These are phyloP conservation scores for Cyprinodon tularosa DNA, from an alignment of 2,113 vertebrate genomes.

Conservation along the genomic window DNA sequence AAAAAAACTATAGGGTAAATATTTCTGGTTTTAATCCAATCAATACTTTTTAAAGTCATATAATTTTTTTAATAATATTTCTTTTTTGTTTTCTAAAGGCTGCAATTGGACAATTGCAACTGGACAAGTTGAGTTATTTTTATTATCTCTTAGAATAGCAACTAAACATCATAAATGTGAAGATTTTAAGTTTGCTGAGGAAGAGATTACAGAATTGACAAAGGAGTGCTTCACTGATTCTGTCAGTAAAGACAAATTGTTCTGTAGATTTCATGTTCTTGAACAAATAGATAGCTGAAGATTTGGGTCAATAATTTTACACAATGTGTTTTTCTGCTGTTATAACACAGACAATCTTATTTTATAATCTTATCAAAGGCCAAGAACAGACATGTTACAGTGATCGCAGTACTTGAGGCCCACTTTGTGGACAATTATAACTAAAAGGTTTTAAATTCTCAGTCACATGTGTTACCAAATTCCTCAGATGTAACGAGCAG, in stretches of 20 bases:
- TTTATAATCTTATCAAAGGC: background rate
- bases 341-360: background rate
- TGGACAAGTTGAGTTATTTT: background rate
- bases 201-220: background rate
- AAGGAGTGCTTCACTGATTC: background rate
- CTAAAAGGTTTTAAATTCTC: background rate
- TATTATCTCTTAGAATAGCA: too few relatives aligned
- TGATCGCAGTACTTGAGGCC: background rate
- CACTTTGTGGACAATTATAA: background rate
- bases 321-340: background rate
- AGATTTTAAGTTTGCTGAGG: too few relatives aligned
- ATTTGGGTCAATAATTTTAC: background rate
- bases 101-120: background rate
- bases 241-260: background rate
- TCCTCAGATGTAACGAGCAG: background rate
- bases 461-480: background rate
- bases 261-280: background rate
- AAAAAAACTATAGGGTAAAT: background rate
- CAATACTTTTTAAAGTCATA: background rate
- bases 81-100: background rate
- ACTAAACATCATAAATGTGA: too few relatives aligned
- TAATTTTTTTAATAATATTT: background rate
- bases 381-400: background rate
- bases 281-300: background rate
- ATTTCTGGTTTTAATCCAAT: background rate